Percentiles rank a stretch among this genome's conserved stretches.
phyloP scores from a whole-genome alignment of 1,140 invertebrate species.

The Drosophila tsacasi region DNA sequence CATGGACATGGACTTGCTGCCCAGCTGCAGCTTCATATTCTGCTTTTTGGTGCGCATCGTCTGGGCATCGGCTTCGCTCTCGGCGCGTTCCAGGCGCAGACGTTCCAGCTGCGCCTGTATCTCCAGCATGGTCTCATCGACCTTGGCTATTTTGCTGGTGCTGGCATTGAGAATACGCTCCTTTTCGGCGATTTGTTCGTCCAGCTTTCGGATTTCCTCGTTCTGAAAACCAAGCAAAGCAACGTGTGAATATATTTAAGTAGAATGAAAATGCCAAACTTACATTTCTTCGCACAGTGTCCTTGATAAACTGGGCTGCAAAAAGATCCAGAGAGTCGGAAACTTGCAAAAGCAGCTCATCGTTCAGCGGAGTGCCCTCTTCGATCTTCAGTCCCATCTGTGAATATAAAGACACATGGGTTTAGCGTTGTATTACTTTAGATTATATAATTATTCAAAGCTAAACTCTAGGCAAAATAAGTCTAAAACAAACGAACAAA shows the following conservation, averaged over 20 bases:
- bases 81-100: slow-evolving; percentile 85
- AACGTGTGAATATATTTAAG: no score
- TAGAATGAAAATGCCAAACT: background rate
- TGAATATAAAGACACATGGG: background rate
- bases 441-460: background rate
- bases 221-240: slow-evolving; percentile 45
- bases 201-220: slow-evolving; percentile 78
- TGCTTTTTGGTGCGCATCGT: slow-evolving; percentile 84
- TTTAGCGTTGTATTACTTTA: background rate
- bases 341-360: slow-evolving; percentile 76
- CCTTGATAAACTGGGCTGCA: slow-evolving; percentile 79
- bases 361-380: slow-evolving; percentile 72
- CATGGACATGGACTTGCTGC: slow-evolving; percentile 56
- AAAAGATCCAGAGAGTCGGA: slow-evolving; percentile 76
- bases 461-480: slow-evolving; percentile 41
- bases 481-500: slow-evolving; percentile 71
- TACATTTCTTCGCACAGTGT: slow-evolving; percentile 82
- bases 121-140: slow-evolving; percentile 87
- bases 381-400: slow-evolving; percentile 82
- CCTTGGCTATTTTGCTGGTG: slow-evolving; percentile 85
- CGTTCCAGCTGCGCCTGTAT: slow-evolving; percentile 88
- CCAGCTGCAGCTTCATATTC: slow-evolving; percentile 74
- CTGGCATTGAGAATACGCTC: slow-evolving; percentile 78
- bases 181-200: slow-evolving; percentile 80
- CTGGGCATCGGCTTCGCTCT: slow-evolving; percentile 83